These are phyloP conservation scores for Acropternis orthonyx DNA, from an alignment of 2,797 vertebrate genomes.

Conservation along the genomic window DNA sequence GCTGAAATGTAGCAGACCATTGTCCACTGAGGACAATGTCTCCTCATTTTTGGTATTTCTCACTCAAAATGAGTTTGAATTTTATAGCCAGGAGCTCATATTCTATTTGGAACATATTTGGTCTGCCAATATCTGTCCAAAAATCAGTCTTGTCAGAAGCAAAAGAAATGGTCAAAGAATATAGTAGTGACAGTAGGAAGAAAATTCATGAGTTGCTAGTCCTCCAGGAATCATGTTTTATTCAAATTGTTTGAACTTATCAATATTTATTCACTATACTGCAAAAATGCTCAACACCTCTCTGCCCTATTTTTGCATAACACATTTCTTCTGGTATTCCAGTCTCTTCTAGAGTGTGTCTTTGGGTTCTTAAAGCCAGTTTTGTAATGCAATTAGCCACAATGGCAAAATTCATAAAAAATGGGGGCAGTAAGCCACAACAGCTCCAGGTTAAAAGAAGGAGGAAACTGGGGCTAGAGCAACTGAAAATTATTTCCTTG, in stretches of 20 bases:
- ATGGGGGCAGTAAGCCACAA: background rate
- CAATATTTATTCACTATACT: background rate
- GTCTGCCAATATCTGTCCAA: background rate
- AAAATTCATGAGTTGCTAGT: background rate
- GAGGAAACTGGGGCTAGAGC: background rate
- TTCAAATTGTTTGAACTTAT: background rate
- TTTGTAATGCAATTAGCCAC: background rate
- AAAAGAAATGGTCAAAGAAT: background rate
- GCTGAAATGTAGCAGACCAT: background rate
- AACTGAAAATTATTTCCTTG: background rate
- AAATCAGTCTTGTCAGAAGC: background rate
- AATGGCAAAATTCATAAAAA: background rate
- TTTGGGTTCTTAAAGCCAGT: background rate
- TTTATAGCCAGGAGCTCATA: background rate
- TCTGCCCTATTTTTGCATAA: background rate
- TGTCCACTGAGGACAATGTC: background rate
- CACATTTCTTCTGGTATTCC: background rate
- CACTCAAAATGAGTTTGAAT: background rate
- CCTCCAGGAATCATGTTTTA: background rate
- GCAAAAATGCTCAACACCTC: background rate
- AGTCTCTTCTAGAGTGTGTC: background rate
- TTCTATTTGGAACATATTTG: background rate
- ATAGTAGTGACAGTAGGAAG: background rate
- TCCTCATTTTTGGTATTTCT: background rate
- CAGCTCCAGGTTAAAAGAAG: background rate